Percentiles rank a stretch among this genome's conserved stretches.
phyloP scores from a whole-genome alignment of 2,888 invertebrate genomes.

The Tetanocera ferruginea region DNA sequence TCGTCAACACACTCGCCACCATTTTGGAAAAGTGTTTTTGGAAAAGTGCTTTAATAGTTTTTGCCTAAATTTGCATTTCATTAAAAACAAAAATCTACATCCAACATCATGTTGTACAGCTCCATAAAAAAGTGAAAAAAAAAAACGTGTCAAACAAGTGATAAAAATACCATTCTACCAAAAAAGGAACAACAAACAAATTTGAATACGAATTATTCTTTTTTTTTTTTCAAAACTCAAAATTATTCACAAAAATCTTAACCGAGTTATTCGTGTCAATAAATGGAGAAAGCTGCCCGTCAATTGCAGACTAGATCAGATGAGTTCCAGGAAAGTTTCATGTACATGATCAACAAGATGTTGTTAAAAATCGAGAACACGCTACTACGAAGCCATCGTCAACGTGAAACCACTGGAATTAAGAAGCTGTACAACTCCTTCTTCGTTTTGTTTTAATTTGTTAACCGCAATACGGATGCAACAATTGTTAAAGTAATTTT shows the following conservation, averaged over 20 bases:
- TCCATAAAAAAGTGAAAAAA: neutral
- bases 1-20: too few species aligned
- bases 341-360: conserved; percentile 74
- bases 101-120: neutral
- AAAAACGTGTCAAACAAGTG: neutral
- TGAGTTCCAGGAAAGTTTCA: conserved; percentile 67
- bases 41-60: too few species aligned
- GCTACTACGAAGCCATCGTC: conserved; percentile 84
- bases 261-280: conserved; percentile 49
- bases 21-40: too few species aligned
- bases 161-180: neutral
- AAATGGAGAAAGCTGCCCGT: conserved; percentile 68
- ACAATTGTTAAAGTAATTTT: conserved; percentile 29
- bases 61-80: too few species aligned
- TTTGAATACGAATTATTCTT: neutral
- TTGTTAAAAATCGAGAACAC: conserved; percentile 80
- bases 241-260: neutral
- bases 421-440: conserved; percentile 90
- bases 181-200: neutral
- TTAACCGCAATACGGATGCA: conserved; percentile 40
- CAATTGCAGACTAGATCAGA: conserved; percentile 62
- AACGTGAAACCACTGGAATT: conserved; percentile 86
- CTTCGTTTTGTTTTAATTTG: conserved; percentile 85
- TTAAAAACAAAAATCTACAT: too few species aligned
- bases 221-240: neutral